Base-by-base conservation (phyloP, 2,113 vertebrate genomes). In the Rostratula benghalensis region DNA sequence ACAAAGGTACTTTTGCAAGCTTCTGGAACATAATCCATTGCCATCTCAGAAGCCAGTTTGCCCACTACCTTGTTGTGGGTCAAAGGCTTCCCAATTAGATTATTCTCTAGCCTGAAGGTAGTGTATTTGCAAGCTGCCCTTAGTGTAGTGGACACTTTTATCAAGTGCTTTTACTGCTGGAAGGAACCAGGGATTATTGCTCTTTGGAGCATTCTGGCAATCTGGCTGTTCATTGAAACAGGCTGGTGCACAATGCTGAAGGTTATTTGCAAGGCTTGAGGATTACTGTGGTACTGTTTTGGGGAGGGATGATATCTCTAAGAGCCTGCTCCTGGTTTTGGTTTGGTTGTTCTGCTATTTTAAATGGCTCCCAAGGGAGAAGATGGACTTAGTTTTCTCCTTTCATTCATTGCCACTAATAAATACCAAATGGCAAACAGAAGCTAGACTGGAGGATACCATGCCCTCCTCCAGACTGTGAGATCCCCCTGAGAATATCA, bases 321-420 rank as follows among this genome's bases (percentile, higher is more conserved):
- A 35, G 25, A 90, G 11, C 43, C 50, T 77, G 75, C 5, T 91
- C 4, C 64, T 75, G 10, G 6, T 70, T 65, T 91, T 94, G 33
- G 10, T 78, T 94, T 89, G 13, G 33, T 64, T 67, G 21, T 68
- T 90, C 65, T 81, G 33, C 35, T 82, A 31, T 82, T 94, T 84
- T 76, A 64, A 94, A 89, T 0, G 3, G 31, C 56, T 64, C 46
- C 35, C 48, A 84, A 7, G 13, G 41, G n/a, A 88, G 41, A 71
- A 37, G 35, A 71, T 88, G 48, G 43, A 83, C 65, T 90, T 87
- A 48, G 35, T 24, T 81, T 48, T 68, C 48, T 60, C 53, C 22
- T 71, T 24, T 84, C 92, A 83, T n/a, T 87, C 81, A 68, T 81
- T 95, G 83, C 35, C 53, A 64, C 48, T 89, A 91, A 90, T 86